Evolutionary conservation across 2,888 invertebrate genomes (phyloP).

Genomic region (Lydus trimaculatus): DNA sequence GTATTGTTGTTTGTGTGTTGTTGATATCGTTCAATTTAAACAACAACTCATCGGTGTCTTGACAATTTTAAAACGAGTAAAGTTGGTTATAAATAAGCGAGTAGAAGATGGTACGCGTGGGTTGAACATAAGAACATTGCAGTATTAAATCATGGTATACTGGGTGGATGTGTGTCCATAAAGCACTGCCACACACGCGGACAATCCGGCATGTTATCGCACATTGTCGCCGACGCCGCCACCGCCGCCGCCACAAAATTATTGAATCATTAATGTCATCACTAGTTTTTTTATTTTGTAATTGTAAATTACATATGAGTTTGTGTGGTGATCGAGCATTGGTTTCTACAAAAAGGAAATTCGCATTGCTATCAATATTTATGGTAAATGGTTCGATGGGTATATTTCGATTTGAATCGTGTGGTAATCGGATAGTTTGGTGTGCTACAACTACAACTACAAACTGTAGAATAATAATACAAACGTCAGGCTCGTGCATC

Average conservation of each 20-base stretch:
- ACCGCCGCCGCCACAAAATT: not conserved
- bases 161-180: conserved; percentile 51
- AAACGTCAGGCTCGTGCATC: conserved; percentile 28
- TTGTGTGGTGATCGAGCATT: not conserved
- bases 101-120: conserved; percentile 60
- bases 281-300: too few species aligned
- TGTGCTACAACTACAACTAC: not conserved
- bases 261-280: conserved; percentile 3
- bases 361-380: not conserved
- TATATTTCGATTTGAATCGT: conserved; percentile 1
- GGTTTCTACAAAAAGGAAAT: not conserved
- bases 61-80: conserved; percentile 58
- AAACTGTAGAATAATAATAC: conserved; percentile 9
- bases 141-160: conserved; percentile 59
- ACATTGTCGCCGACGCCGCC: not conserved
- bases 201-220: conserved; percentile 32
- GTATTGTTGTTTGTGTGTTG: not conserved
- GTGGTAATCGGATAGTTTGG: not conserved
- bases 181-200: conserved; percentile 59
- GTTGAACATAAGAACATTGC: conserved; percentile 59
- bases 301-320: not conserved
- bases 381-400: not conserved
- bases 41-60: conserved; percentile 27
- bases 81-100: conserved; percentile 57
- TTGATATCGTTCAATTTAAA: conserved; percentile 1